Conservation (phyloP, 2,113 vertebrate genomes). For the Corapipo altera region DNA sequence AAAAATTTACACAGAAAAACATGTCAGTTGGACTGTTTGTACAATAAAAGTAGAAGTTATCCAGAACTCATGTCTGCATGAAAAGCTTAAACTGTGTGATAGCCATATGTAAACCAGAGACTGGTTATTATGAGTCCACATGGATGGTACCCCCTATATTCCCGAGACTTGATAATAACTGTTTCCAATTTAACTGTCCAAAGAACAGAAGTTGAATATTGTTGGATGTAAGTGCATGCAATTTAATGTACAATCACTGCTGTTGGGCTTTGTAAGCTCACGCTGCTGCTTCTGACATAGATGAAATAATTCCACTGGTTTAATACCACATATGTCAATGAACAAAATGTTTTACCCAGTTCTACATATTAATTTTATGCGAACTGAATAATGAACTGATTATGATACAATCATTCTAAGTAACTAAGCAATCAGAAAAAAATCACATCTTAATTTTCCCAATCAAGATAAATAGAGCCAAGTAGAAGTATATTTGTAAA, state of each 20-base stretch:
- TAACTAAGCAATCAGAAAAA: not conserved
- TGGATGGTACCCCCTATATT: not conserved
- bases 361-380: not conserved
- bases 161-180: not conserved
- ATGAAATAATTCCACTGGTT: not conserved
- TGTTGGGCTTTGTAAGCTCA: not conserved
- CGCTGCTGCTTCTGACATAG: fast-evolving
- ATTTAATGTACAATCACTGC: not conserved
- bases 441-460: not conserved
- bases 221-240: not conserved
- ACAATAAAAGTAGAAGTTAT: not conserved
- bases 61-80: not conserved
- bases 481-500: not conserved
- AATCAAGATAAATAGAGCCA: not conserved
- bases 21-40: not conserved
- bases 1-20: not conserved
- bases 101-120: not conserved
- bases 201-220: not conserved
- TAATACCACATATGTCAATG: not conserved
- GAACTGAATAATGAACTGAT: not conserved
- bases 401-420: not conserved
- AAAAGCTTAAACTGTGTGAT: not conserved
- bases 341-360: not conserved
- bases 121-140: not conserved
- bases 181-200: not conserved